These are phyloP conservation scores for Chromoteleia sp. DNA, from an alignment of 2,888 invertebrate genomes.

Conservation along the genomic window DNA sequence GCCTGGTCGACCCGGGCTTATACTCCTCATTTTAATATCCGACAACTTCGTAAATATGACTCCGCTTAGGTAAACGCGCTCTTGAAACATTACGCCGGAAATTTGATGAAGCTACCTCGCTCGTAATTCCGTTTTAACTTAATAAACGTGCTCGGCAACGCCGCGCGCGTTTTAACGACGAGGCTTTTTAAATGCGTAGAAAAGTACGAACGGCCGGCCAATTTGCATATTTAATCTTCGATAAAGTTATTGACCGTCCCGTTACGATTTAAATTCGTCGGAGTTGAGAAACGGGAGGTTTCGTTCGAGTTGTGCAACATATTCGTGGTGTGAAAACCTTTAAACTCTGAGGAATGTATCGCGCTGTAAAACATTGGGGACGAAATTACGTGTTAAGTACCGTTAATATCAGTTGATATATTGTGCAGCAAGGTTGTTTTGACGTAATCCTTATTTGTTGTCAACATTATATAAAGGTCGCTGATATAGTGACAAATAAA, in stretches of 20 bases:
- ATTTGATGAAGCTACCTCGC: slow-evolving; percentile 29
- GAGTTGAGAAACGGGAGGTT: background rate
- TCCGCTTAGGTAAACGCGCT: slow-evolving; percentile 41
- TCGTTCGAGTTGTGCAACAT: slow-evolving; percentile 8
- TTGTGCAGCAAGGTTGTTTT: background rate
- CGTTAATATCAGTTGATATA: background rate
- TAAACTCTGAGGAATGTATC: background rate
- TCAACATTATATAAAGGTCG: background rate
- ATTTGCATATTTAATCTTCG: slow-evolving; percentile 23
- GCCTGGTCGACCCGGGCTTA: slow-evolving; percentile 44
- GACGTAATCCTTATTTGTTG: background rate
- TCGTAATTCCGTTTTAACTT: slow-evolving; percentile 36
- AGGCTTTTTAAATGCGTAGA: slow-evolving; percentile 9
- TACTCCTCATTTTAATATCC: slow-evolving; percentile 26
- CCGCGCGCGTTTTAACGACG: slow-evolving; percentile 6
- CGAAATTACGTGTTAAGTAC: slow-evolving; percentile 4
- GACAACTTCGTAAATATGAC: slow-evolving; percentile 30
- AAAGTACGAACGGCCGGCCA: background rate
- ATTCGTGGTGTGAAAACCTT: background rate
- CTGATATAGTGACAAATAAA: no score
- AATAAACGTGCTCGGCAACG: slow-evolving; percentile 20
- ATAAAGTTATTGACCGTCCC: slow-evolving; percentile 22
- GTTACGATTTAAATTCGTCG: slow-evolving; percentile 23
- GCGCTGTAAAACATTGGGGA: background rate
- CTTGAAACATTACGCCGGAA: slow-evolving; percentile 37